Evolutionary conservation across 1,140 invertebrate species (phyloP).

Genomic region (Octopus bimaculoides): DNA sequence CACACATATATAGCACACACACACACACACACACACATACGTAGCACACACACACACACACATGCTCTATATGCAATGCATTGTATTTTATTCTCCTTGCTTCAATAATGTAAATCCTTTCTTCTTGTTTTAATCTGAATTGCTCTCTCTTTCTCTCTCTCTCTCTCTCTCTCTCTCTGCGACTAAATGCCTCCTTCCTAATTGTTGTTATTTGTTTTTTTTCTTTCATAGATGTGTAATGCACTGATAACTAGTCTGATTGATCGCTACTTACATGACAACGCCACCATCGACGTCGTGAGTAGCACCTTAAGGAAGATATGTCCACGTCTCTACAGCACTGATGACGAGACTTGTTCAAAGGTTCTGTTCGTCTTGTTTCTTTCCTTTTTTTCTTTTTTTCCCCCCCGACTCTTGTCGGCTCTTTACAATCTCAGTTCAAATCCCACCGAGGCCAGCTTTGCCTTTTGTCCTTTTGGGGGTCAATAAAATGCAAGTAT

Average conservation of each 20-base stretch:
- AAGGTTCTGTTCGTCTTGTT: constrained; percentile 64
- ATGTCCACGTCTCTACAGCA: constrained; percentile 90
- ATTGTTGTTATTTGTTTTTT: not conserved
- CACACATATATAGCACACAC: no score
- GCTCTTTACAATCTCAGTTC: not conserved
- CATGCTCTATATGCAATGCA: no score
- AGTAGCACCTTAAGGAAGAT: constrained; percentile 83
- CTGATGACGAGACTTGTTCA: constrained; percentile 92
- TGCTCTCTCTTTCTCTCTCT: no score
- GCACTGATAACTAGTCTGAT: constrained; percentile 58
- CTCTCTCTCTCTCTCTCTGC: no score
- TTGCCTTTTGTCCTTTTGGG: no score
- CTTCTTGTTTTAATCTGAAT: no score
- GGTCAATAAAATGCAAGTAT: no score
- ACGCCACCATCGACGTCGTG: constrained; percentile 89
- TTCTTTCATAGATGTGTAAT: constrained; percentile 47
- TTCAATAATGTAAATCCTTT: no score
- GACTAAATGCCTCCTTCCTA: not conserved
- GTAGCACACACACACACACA: no score
- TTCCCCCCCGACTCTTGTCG: not conserved
- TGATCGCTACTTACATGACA: constrained; percentile 83
- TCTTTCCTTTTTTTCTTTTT: not conserved
- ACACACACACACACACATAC: no score
- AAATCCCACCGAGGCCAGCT: no score
- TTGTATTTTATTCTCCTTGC: no score